Conservation (phyloP, 2,888 invertebrate genomes). For the Bellardia pandia region DNA sequence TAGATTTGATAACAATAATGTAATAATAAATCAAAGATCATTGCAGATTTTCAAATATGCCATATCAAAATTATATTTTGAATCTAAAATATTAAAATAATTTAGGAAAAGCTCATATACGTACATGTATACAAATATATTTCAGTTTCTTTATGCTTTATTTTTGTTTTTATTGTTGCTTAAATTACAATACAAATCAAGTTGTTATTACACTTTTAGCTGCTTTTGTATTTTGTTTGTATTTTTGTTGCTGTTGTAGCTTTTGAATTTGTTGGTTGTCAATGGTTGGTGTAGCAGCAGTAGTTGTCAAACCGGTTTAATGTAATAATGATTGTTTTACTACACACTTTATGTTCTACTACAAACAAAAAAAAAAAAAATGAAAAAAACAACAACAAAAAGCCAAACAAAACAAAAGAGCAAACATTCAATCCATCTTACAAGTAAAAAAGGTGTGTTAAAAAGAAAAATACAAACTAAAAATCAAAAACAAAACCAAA, state of each 20-base stretch:
- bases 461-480: slow-evolving; percentile 47
- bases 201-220: slow-evolving; percentile 62
- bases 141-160: slow-evolving; percentile 35
- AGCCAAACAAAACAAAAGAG: slow-evolving; percentile 42
- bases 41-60: no score
- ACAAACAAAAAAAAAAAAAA: slow-evolving; percentile 12
- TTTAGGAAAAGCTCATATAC: slow-evolving; percentile 9
- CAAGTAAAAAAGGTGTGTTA: slow-evolving; percentile 47
- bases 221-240: slow-evolving; percentile 42
- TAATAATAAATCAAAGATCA: no score
- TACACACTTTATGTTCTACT: slow-evolving; percentile 46
- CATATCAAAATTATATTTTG: no score
- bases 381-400: slow-evolving; percentile 28
- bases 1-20: no score
- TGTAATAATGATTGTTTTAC: slow-evolving; percentile 55
- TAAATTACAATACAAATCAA: slow-evolving; percentile 68
- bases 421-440: slow-evolving; percentile 64
- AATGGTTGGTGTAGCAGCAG: slow-evolving; percentile 56
- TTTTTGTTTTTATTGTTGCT: slow-evolving; percentile 50
- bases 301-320: slow-evolving; percentile 64
- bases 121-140: not conserved
- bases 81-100: not conserved
- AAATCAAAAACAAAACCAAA: slow-evolving; percentile 26
- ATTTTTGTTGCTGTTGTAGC: slow-evolving; percentile 20
- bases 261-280: slow-evolving; percentile 53